phyloP scores from a whole-genome alignment of 2,888 invertebrate genomes.

The Drosophila paucipuncta region DNA sequence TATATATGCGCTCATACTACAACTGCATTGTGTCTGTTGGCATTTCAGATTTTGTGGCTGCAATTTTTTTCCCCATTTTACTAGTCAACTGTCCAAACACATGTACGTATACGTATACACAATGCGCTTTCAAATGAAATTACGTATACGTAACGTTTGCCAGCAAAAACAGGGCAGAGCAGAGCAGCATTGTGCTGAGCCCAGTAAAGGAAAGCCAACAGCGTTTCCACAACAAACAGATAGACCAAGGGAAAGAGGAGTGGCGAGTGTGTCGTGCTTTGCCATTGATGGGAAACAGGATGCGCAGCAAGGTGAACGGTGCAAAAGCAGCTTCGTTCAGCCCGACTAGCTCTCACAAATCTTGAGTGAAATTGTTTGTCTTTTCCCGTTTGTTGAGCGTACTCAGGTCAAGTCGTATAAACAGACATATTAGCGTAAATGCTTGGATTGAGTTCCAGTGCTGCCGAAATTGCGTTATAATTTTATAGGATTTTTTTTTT shows the following conservation, averaged over 20 bases:
- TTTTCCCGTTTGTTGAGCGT: constrained; percentile 15
- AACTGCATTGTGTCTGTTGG: constrained; percentile 48
- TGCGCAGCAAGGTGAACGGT: constrained; percentile 2
- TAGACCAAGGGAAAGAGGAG: neutral
- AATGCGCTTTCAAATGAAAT: constrained; percentile 69
- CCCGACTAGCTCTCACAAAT: constrained; percentile 18
- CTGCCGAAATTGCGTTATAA: constrained; percentile 39
- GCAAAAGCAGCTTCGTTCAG: constrained; percentile 10
- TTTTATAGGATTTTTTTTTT: neutral
- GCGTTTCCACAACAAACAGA: constrained; percentile 27
- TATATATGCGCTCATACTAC: constrained; percentile 4
- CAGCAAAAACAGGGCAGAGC: constrained; percentile 18
- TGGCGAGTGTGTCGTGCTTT: constrained; percentile 37
- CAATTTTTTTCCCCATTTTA: constrained; percentile 7
- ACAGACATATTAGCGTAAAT: constrained; percentile 69
- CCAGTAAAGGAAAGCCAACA: constrained; percentile 33
- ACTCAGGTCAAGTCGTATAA: constrained; percentile 42
- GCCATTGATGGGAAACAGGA: constrained; percentile 33
- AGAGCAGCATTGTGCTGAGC: constrained; percentile 12
- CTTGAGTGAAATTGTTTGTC: constrained; percentile 36
- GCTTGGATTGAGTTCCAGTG: constrained; percentile 60
- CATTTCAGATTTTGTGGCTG: constrained; percentile 56
- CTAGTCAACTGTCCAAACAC: constrained; percentile 24
- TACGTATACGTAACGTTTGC: constrained; percentile 70
- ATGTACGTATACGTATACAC: constrained; percentile 38